These are phyloP conservation scores for Acromyrmex charruanus DNA, from an alignment of 1,140 invertebrate genomes.

Conservation along the genomic window DNA sequence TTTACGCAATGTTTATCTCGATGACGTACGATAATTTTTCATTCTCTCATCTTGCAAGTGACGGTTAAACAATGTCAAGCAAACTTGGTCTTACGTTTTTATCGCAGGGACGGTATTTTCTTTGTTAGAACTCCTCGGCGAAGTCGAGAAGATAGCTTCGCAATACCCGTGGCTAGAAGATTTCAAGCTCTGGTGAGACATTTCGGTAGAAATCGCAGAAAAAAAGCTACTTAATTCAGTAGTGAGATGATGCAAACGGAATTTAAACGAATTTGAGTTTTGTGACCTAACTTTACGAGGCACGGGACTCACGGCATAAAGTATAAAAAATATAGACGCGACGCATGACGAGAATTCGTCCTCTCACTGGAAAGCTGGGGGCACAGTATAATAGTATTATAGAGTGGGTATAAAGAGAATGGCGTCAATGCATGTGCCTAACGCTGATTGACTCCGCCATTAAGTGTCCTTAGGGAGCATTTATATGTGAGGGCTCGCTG, in stretches of 20 bases:
- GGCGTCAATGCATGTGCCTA: too few species aligned
- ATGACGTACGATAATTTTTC: not conserved
- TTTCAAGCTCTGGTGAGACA: conserved; percentile 67
- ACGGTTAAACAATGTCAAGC: conserved; percentile 31
- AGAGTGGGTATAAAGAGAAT: too few species aligned
- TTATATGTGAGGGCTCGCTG: too few species aligned
- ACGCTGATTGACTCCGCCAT: too few species aligned
- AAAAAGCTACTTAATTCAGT: not conserved
- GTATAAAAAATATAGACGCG: not conserved
- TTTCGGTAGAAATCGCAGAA: not conserved
- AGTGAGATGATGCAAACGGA: not conserved
- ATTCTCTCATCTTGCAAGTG: not conserved
- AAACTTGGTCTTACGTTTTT: conserved; percentile 71
- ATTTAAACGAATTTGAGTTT: conserved; percentile 45
- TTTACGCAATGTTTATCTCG: not conserved
- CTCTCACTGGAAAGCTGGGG: too few species aligned
- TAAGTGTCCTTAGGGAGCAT: too few species aligned
- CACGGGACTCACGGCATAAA: not conserved
- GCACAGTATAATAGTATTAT: too few species aligned
- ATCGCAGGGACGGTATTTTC: conserved; percentile 72
- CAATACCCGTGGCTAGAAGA: conserved; percentile 74
- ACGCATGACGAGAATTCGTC: too few species aligned
- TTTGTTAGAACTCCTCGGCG: conserved; percentile 77
- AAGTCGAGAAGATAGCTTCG: conserved; percentile 81
- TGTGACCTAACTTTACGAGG: conserved; percentile 52